Conservation (phyloP, 2,797 vertebrate species). For the Notoglanidium macrostoma region DNA sequence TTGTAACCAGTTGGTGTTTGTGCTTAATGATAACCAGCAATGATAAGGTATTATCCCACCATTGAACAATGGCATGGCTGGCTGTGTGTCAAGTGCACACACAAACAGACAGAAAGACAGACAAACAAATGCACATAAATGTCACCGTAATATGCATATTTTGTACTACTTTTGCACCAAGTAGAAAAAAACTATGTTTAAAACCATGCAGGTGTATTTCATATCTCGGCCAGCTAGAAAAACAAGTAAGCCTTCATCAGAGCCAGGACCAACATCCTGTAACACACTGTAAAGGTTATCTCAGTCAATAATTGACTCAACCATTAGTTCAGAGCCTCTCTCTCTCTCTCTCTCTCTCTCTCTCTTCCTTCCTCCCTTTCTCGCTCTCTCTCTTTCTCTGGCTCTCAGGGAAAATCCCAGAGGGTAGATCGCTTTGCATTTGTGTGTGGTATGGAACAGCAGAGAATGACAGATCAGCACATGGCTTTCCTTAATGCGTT, state of each 20-base stretch:
- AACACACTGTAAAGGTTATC: constrained; percentile 47
- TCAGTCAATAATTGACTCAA: constrained; percentile 43
- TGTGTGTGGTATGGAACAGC: constrained; percentile 39
- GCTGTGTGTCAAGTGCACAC: constrained; percentile 43
- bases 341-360: not conserved
- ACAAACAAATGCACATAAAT: constrained; percentile 30
- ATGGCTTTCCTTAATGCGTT: constrained; percentile 9
- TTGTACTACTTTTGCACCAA: constrained; percentile 16
- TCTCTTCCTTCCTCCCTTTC: not conserved
- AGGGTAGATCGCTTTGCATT: constrained; percentile 47
- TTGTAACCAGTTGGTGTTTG: constrained; percentile 39
- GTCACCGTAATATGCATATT: constrained; percentile 28
- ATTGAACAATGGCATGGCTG: constrained; percentile 56
- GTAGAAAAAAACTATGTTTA: not conserved
- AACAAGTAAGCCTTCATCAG: constrained; percentile 5
- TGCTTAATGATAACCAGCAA: constrained; percentile 37
- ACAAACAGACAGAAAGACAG: constrained; percentile 16
- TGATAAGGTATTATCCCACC: constrained; percentile 42
- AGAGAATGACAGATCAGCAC: constrained; percentile 20
- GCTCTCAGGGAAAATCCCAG: constrained; percentile 29
- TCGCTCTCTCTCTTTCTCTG: not conserved
- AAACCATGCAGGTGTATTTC: constrained; percentile 22
- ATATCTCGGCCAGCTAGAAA: constrained; percentile 15
- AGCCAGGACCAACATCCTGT: constrained; percentile 42
- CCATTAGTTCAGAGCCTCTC: constrained; percentile 41